Evolutionary conservation across 2,113 vertebrate species (phyloP), one percentile per base, ranked within the genome.

Genomic region (Ovibos moschatus): DNA sequence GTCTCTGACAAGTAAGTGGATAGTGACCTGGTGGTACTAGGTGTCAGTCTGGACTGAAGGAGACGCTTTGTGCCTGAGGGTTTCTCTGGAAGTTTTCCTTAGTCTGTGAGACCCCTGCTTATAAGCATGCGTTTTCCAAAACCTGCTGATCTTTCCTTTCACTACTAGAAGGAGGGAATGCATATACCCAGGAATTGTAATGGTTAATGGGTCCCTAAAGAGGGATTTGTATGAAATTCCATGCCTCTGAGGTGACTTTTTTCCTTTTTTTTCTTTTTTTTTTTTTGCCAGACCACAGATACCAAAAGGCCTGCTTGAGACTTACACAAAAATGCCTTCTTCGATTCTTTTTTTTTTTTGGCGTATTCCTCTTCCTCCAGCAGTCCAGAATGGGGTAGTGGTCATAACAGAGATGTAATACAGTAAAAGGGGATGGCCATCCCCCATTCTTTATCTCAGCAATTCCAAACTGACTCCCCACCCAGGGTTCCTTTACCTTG

Each of bases 1-100:
- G 99, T 99, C 81, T 99, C 99, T n/a, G 99, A 99, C 99, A 99
- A 99, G 99, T 99, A 99, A 99, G 99, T 99, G 98, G 89, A n/a
- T 94, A 67, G 95, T 81, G 95, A 84, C 95, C 83, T 95, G 95
- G 81, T 28, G 96, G 43, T 95, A 11, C 87, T 97, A 92, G 97
- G 88, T 94, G 94, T 83, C 79, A 94, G 82, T 79, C 67, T 92
- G 5, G 27, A 92, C 45, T 36, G 19, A 25, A 96, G 50, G 86
- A 87, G 67, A 88, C 28, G 33, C 58, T 78, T 92, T 82, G 71
- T 87, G 94, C 94, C 93, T 47, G 60, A 95, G 94, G 93, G 82
- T 83, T 97, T 98, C 97, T 98, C 85, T 92, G 45, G 25, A 98
- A 94, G 95, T 98, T 98, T 98, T 93, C 98, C 57, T 85, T 96